Conservation (phyloP, 2,113 vertebrate species). For the Budorcas taxicolor region DNA sequence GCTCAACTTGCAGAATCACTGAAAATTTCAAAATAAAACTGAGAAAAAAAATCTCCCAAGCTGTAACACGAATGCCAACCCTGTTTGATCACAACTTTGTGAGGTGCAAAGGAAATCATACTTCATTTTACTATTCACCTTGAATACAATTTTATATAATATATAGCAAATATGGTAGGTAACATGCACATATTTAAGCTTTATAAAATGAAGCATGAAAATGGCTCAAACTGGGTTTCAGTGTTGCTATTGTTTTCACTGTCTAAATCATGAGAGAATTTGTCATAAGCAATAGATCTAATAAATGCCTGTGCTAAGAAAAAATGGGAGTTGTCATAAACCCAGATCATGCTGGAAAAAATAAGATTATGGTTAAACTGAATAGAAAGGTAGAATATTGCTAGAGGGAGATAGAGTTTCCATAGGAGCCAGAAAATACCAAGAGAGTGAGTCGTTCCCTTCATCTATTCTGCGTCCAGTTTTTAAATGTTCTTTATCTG, state of each 20-base stretch:
- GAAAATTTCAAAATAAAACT: neutral
- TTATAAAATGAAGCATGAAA: neutral
- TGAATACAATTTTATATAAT: neutral
- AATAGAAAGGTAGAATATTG: slow-evolving; percentile 29
- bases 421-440: neutral
- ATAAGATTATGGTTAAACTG: slow-evolving; percentile 10
- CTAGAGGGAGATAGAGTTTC: neutral
- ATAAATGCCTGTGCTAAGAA: slow-evolving; percentile 25
- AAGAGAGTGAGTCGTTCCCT: neutral
- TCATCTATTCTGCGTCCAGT: neutral
- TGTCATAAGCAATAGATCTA: slow-evolving; percentile 10
- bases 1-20: neutral
- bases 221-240: neutral
- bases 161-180: neutral
- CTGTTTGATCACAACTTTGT: neutral
- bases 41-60: neutral
- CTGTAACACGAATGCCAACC: neutral
- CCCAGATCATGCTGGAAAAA: neutral
- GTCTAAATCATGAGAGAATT: neutral
- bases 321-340: slow-evolving; percentile 48
- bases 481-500: slow-evolving; percentile 33
- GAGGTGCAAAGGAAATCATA: slow-evolving; percentile 20
- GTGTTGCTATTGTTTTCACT: neutral
- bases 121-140: neutral
- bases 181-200: neutral